phyloP scores from a whole-genome alignment of 1,140 invertebrate genomes.

The Cyclargus thomasi region DNA sequence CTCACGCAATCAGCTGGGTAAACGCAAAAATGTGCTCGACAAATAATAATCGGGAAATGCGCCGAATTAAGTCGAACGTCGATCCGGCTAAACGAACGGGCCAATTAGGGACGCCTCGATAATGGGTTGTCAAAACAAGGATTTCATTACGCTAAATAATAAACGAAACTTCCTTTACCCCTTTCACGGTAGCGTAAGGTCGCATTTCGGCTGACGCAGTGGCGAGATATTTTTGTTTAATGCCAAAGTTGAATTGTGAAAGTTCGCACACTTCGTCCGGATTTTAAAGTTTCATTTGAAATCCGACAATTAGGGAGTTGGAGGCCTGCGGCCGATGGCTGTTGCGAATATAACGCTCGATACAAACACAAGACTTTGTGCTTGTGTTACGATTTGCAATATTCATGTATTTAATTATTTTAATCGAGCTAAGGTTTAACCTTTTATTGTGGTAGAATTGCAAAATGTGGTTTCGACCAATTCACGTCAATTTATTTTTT shows the following conservation, averaged over 20 bases:
- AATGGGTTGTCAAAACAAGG: slow-evolving; percentile 70
- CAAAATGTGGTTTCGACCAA: background rate
- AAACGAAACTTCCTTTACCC: slow-evolving; percentile 19
- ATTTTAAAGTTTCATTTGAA: slow-evolving; percentile 59
- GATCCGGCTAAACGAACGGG: slow-evolving; percentile 44
- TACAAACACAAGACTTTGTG: background rate
- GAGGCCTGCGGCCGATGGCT: slow-evolving; percentile 4
- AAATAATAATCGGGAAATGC: slow-evolving; percentile 41
- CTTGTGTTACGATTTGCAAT: background rate
- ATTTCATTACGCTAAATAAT: slow-evolving; percentile 30
- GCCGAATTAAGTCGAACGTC: slow-evolving; percentile 31
- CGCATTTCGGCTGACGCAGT: slow-evolving; percentile 25
- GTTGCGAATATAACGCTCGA: background rate
- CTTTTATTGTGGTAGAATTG: background rate
- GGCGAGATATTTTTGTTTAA: slow-evolving; percentile 35
- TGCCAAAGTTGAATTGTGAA: slow-evolving; percentile 66
- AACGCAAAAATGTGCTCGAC: slow-evolving; percentile 57
- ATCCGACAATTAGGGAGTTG: slow-evolving; percentile 31
- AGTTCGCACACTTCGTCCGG: slow-evolving; percentile 49
- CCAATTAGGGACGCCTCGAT: slow-evolving; percentile 62
- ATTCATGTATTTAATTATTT: background rate
- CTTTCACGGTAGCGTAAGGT: slow-evolving; percentile 28
- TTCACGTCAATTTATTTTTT: too few species aligned
- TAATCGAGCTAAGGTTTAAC: background rate
- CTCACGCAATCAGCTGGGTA: slow-evolving; percentile 51